Evolutionary conservation across 2,888 invertebrate genomes (phyloP), one percentile per base, ranked within the genome.

Genomic region (Hypselothyrea guttata): DNA sequence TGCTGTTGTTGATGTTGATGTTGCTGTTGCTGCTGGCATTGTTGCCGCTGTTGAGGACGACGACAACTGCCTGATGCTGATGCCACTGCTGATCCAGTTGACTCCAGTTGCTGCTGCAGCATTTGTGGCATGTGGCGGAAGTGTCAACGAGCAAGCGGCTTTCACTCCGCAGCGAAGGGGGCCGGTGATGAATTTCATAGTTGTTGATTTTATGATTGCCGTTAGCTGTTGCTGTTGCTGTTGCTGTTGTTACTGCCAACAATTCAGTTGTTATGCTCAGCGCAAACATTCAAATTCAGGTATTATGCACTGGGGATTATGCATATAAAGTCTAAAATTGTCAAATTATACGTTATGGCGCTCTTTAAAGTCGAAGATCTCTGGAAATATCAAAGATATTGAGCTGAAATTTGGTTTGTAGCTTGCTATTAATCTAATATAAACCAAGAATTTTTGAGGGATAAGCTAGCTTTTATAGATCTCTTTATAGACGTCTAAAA

Each of bases 161-260:
- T 71, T 71, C 69, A 69, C 66, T 67, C 61, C 57, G 51, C 35
- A n/a, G 37, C 34, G 13, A 37, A 52, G 59, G 58, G 63, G 71
- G 67, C 60, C 61, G 63, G 78, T 87, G 87, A 87, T 87, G 87
- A 87, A 86, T 87, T 87, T 88, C 86, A 87, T 84, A 84, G 87
- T 85, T 86, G 87, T 86, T 87, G 85, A 86, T 86, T 87, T 86
- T 87, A 87, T 87, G 86, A 86, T 88, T 86, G 84, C 61, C 67
- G 61, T 67, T 62, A 55, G 63, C 37, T 44, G 70, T 64, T 71
- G 63, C 38, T 74, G 64, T 56, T 72, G 71, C 63, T 61, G 73
- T 62, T 71, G 73, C 61, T 75, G 70, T 61, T 62, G 59, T 55
- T 56, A 38, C 41, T 60, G 57, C 60, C 62, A 58, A 62, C 68